Conservation (phyloP, 1,140 invertebrate species). For the Heterodera schachtii region DNA sequence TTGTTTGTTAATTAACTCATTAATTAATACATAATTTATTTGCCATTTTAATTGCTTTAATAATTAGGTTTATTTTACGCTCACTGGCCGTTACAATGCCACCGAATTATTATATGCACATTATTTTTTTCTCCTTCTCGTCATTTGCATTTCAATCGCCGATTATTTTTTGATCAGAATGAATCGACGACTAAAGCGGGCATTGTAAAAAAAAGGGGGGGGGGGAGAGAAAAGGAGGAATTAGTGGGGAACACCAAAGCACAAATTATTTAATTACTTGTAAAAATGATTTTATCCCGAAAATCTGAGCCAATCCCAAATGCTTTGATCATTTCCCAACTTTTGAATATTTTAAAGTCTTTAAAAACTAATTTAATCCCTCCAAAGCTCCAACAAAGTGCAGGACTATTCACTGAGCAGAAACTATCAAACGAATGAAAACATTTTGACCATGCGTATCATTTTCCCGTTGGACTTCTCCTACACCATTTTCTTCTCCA, state of each 20-base stretch:
- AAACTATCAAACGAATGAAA: conserved; percentile 22
- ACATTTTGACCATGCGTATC: conserved; percentile 24
- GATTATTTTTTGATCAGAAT: conserved; percentile 21
- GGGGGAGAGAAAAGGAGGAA: no score
- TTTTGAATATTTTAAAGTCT: neutral
- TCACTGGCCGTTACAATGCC: conserved; percentile 14
- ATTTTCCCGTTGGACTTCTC: conserved; percentile 30
- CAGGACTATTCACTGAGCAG: conserved; percentile 7
- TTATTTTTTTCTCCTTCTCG: conserved; percentile 18
- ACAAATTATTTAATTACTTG: neutral
- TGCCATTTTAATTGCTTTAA: neutral
- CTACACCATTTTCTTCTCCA: conserved; percentile 15
- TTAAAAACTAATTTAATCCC: neutral
- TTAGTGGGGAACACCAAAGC: no score
- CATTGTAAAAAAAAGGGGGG: conserved; percentile 10
- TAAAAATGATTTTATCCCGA: no score
- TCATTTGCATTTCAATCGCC: conserved; percentile 20
- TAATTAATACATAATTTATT: neutral
- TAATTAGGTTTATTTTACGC: conserved; percentile 16
- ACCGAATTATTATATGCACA: neutral
- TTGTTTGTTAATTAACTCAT: neutral
- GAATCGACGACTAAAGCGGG: conserved; percentile 18
- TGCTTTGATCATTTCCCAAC: no score
- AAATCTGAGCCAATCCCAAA: no score
- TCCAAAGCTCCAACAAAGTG: conserved; percentile 18